Evolutionary conservation across 2,797 vertebrate genomes (phyloP).

Genomic region (Okamejei kenojei): DNA sequence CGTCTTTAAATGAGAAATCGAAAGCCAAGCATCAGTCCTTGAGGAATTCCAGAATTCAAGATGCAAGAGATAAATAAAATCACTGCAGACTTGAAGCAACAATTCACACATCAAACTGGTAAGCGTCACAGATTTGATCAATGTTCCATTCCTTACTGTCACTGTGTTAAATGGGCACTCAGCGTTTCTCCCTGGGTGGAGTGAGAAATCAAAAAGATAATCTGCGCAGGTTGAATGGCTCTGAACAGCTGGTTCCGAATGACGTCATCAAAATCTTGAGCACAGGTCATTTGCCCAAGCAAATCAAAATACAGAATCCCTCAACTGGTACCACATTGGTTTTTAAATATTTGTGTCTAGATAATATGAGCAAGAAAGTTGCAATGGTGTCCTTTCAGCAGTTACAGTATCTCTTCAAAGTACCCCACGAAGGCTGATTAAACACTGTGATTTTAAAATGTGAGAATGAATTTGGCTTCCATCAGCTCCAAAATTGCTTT

Average conservation of each 20-base stretch:
- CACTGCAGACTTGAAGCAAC: neutral
- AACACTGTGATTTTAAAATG: neutral
- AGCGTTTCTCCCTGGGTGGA: neutral
- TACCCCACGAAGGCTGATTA: neutral
- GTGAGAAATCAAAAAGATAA: neutral
- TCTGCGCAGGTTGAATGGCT: neutral
- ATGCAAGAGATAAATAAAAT: neutral
- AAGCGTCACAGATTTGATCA: conserved; percentile 6
- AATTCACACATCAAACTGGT: neutral
- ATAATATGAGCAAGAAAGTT: neutral
- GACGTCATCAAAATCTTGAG: neutral
- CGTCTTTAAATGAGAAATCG: neutral
- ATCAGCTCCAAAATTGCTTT: neutral
- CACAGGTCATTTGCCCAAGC: neutral
- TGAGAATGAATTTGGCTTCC: neutral
- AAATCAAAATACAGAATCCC: neutral
- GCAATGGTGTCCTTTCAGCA: neutral
- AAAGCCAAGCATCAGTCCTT: neutral
- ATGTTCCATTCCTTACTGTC: neutral
- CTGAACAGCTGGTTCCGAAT: neutral
- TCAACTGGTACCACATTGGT: neutral
- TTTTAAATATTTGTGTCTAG: neutral
- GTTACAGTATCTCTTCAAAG: neutral
- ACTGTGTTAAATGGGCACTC: neutral
- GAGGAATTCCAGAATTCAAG: neutral